These are phyloP conservation scores for Cydia strobilella DNA, from an alignment of 1,140 invertebrate genomes.

Conservation along the genomic window DNA sequence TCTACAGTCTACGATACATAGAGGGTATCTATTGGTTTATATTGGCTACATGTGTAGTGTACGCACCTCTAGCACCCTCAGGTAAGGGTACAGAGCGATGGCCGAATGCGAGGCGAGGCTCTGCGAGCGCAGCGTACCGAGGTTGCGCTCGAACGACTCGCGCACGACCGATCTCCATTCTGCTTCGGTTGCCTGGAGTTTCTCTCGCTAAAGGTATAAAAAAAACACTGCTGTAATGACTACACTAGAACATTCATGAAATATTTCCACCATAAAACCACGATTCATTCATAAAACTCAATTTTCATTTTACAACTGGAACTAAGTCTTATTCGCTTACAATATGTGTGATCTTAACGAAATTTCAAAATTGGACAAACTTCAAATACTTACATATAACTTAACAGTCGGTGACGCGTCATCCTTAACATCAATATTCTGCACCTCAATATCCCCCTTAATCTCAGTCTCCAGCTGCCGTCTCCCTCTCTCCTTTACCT, in stretches of 20 bases:
- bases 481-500: constrained; percentile 80
- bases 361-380: too few relatives aligned
- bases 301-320: too few relatives aligned
- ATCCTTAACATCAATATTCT: constrained; percentile 83
- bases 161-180: constrained; percentile 84
- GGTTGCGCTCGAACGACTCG: constrained; percentile 84
- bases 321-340: too few relatives aligned
- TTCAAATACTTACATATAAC: constrained; percentile 80
- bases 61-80: constrained; percentile 81
- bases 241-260: neutral
- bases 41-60: too few relatives aligned
- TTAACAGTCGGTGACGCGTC: constrained; percentile 64
- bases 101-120: constrained; percentile 71
- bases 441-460: constrained; percentile 82
- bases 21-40: too few relatives aligned
- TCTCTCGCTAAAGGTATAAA: constrained; percentile 72
- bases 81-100: constrained; percentile 87
- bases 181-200: constrained; percentile 82
- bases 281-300: too few relatives aligned
- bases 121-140: constrained; percentile 82
- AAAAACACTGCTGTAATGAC: constrained; percentile 6
- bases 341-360: too few relatives aligned
- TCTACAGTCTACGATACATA: too few relatives aligned
- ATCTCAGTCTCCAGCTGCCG: constrained; percentile 86
- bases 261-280: too few relatives aligned